Evolutionary conservation across 2,888 invertebrate species (phyloP).

Genomic region (Mesorhabditis sp.): DNA sequence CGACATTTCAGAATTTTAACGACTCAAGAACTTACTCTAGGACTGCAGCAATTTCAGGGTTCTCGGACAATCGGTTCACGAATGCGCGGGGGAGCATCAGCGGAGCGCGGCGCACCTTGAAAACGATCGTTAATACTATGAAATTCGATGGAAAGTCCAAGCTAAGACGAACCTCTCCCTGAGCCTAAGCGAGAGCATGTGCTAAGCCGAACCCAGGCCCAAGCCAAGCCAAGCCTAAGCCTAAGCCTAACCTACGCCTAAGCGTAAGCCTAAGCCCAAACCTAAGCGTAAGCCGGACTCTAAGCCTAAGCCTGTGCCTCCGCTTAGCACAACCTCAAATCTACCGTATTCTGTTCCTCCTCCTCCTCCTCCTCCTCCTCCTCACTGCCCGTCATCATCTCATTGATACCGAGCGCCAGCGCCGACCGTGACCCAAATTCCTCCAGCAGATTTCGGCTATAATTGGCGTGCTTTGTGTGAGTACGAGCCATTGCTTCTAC

Average conservation of each 20-base stretch:
- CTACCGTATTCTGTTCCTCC: not conserved
- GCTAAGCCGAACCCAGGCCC: too few relatives aligned
- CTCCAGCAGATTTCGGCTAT: not conserved
- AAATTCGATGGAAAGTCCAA: too few relatives aligned
- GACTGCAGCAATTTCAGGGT: slow-evolving; percentile 25
- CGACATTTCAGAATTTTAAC: not conserved
- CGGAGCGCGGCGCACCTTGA: slow-evolving; percentile 24
- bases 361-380: not conserved
- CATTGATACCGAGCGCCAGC: not conserved
- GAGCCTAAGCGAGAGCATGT: too few relatives aligned
- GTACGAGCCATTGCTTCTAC: not conserved
- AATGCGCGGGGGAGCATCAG: slow-evolving; percentile 23
- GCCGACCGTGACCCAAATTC: slow-evolving; percentile 2
- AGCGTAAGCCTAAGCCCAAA: too few relatives aligned
- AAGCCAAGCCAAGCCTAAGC: too few relatives aligned
- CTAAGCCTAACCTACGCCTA: too few relatives aligned
- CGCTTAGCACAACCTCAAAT: slow-evolving; percentile 20
- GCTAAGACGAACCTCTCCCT: too few relatives aligned
- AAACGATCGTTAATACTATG: not conserved
- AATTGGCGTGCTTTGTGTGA: not conserved
- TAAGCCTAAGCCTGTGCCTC: too few relatives aligned
- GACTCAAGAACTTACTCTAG: not conserved
- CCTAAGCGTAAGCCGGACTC: too few relatives aligned
- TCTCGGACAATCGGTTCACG: slow-evolving; percentile 22
- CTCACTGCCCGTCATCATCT: slow-evolving; percentile 17